Evolutionary conservation across 2,888 invertebrate genomes (phyloP).

Genomic region (Heliconius hortense): DNA sequence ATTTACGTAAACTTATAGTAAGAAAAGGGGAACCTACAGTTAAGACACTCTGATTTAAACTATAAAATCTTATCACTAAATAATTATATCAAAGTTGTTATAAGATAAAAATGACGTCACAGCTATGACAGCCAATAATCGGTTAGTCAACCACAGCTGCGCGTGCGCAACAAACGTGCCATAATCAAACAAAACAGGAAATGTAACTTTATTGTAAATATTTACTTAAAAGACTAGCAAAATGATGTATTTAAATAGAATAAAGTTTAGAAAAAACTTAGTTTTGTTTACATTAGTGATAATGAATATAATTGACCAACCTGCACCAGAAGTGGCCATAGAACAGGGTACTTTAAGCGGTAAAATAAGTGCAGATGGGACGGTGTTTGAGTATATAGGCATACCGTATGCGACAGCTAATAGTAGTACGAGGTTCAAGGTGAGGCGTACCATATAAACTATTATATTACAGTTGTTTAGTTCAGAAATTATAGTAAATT

Average conservation of each 20-base stretch:
- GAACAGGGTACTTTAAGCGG: conserved; percentile 70
- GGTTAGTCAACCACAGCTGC: conserved; percentile 4
- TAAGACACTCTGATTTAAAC: background rate
- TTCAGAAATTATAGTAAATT: background rate
- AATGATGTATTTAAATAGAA: conserved; percentile 37
- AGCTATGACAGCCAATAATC: background rate
- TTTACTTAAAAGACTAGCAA: background rate
- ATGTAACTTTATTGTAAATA: background rate
- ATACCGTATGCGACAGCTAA: conserved; percentile 70
- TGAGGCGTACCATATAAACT: conserved; percentile 43
- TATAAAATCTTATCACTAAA: background rate
- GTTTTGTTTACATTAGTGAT: conserved; percentile 66
- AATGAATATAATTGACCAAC: conserved; percentile 69
- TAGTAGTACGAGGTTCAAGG: conserved; percentile 66
- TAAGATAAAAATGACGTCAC: conserved; percentile 1
- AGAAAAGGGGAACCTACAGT: background rate
- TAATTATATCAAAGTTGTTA: background rate
- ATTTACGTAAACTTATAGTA: background rate
- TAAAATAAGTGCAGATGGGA: conserved; percentile 65
- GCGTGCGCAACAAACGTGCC: conserved; percentile 11
- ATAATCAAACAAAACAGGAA: background rate
- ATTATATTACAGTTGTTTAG: background rate
- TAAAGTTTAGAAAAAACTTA: conserved; percentile 59
- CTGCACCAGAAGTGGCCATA: conserved; percentile 66
- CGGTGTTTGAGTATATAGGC: conserved; percentile 69